Evolutionary conservation across 2,113 vertebrate species (phyloP), one percentile per base, ranked within the genome.

Genomic region (Callocephalon fimbriatum): DNA sequence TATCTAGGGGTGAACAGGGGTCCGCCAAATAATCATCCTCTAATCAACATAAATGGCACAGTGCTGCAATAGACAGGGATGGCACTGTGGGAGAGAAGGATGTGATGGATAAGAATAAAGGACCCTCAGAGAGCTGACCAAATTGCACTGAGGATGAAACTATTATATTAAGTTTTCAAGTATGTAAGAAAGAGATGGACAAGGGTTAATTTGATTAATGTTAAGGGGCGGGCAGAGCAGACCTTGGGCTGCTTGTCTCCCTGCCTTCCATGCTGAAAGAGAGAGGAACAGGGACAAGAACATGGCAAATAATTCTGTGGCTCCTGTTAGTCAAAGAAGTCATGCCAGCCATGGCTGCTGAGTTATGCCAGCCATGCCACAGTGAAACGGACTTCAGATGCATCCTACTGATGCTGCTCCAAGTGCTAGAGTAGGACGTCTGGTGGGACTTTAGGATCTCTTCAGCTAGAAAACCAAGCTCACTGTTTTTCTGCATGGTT

Each of bases 241-340:
- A 87, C 72, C 79, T 90, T 70, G 59, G 29, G 18, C 13, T 15
- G 25, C 32, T 88, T 53, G 42, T n/a, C 37, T 54, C 61, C n/a
- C 12, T 61, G 15, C 21, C 5, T 56, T 88, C 27, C 13, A 26
- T 0, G 0, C 7, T 27, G 74, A 88, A 62, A 76, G 37, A 3
- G 0, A 54, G 19, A 48, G 12, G 16, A 85, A 44, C 22, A 51
- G 31, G 37, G 38, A 65, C 9, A 86, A 95, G 76, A 35, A 37
- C 20, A n/a, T 5, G 40, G 29, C 54, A 77, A 31, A 68, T 38
- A 73, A 83, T 58, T 82, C 32, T 19, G 72, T 38, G 53, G 58
- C 35, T 86, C 66, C 21, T 17, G 10, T 71, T 77, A 66, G n/a
- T 50, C 0, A 0, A 59, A 59, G 70, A 12, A 75, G 17, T 56